Conservation (phyloP, 1,140 invertebrate genomes). For the Stegodyphus mimosarum region DNA sequence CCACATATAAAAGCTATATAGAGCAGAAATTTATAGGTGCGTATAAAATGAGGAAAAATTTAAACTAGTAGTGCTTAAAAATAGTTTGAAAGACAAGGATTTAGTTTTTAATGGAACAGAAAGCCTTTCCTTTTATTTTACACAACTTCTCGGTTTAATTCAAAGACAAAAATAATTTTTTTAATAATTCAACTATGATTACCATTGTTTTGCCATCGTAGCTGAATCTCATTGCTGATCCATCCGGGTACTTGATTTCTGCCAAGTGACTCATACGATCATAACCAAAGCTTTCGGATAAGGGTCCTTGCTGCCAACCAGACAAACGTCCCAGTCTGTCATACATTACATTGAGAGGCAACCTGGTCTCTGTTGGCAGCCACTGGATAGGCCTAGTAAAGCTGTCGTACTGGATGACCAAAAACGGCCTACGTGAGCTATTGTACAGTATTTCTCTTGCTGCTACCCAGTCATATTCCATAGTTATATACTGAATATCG, state of each 20-base stretch:
- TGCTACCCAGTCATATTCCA: conserved; percentile 91
- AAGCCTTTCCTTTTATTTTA: no score
- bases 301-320: conserved; percentile 91
- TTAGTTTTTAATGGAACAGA: no score
- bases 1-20: no score
- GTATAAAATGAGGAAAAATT: no score
- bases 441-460: conserved; percentile 84
- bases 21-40: no score
- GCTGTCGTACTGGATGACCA: conserved; percentile 92
- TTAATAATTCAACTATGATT: conserved; percentile 63
- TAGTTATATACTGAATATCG: conserved; percentile 88
- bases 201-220: conserved; percentile 90
- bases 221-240: conserved; percentile 84
- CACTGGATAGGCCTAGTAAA: conserved; percentile 90
- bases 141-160: no score
- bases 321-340: conserved; percentile 89
- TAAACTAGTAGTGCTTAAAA: no score
- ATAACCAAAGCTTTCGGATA: conserved; percentile 88
- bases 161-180: no score
- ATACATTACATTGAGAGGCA: conserved; percentile 90
- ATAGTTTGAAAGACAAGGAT: no score
- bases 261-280: conserved; percentile 86
- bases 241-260: conserved; percentile 89
- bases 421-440: conserved; percentile 64
- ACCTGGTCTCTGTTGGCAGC: conserved; percentile 77